Conservation (phyloP, 2,113 vertebrate genomes). For the Mustela lutreola region DNA sequence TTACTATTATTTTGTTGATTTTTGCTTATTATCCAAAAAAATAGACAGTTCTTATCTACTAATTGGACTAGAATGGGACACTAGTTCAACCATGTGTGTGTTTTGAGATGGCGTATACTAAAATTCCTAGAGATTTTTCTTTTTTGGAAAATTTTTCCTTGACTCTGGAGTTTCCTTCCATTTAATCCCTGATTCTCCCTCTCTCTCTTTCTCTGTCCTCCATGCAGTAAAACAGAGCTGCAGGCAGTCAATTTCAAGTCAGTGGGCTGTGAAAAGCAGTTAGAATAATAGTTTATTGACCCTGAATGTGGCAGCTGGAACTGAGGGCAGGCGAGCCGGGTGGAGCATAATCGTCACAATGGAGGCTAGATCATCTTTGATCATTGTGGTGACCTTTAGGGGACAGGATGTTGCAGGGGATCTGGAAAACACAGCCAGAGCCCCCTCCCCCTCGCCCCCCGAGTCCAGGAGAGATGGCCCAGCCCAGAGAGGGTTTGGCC, state of each 20-base stretch:
- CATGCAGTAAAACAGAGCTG: slow-evolving; percentile 87
- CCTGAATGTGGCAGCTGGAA: slow-evolving; percentile 88
- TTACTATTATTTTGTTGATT: not conserved
- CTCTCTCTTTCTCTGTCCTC: not conserved
- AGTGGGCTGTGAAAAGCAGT: slow-evolving; percentile 92
- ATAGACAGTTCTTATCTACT: not conserved
- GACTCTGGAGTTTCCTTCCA: not conserved
- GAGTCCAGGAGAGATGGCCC: not conserved
- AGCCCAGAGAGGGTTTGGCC: no score
- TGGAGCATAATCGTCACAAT: slow-evolving; percentile 66
- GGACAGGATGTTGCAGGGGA: slow-evolving; percentile 11
- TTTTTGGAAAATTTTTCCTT: not conserved
- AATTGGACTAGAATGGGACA: not conserved
- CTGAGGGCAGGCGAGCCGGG: slow-evolving; percentile 81
- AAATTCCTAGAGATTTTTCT: slow-evolving; percentile 2
- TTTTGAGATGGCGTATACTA: not conserved
- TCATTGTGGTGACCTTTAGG: slow-evolving; percentile 82
- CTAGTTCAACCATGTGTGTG: not conserved
- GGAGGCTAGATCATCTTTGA: slow-evolving; percentile 77
- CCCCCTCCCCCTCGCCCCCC: no score
- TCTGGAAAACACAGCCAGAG: not conserved
- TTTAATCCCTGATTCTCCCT: not conserved
- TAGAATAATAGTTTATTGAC: slow-evolving; percentile 97
- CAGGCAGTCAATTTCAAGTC: slow-evolving; percentile 93
- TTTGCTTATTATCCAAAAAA: slow-evolving; percentile 31